Evolutionary conservation across 1,140 invertebrate species (phyloP).

Genomic region (Eufriesea mexicana): DNA sequence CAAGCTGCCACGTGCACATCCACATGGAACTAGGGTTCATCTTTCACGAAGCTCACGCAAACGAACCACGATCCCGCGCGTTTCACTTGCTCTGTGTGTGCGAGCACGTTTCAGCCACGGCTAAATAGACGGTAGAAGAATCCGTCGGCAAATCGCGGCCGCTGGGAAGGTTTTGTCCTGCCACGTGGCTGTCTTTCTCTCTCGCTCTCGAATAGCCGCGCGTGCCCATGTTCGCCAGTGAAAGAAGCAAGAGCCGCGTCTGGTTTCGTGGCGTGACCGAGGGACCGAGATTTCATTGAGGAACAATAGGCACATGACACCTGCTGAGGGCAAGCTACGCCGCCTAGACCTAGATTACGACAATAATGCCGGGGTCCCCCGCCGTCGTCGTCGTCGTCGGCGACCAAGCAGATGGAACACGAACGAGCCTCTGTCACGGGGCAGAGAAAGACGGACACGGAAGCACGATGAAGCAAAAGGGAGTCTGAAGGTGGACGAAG

Average conservation of each 20-base stretch:
- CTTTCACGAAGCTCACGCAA: neutral
- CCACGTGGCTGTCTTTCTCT: neutral
- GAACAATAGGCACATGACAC: constrained; percentile 76
- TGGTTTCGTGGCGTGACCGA: constrained; percentile 55
- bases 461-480: constrained; percentile 21
- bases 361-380: constrained; percentile 66
- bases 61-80: neutral
- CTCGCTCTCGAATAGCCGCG: neutral
- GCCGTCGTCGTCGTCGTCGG: constrained; percentile 8
- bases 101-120: neutral
- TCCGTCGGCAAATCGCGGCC: constrained; percentile 1
- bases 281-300: constrained; percentile 73
- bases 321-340: constrained; percentile 68
- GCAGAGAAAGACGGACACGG: constrained; percentile 44
- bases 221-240: neutral
- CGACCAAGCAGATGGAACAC: constrained; percentile 44
- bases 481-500: constrained; percentile 34
- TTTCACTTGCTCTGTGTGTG: neutral
- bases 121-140: constrained; percentile 24
- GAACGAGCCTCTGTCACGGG: neutral
- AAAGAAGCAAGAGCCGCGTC: neutral
- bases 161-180: constrained; percentile 64
- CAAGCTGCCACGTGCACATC: too few relatives aligned
- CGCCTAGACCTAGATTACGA: constrained; percentile 76
- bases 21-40: too few relatives aligned